These are phyloP conservation scores for Agriopis leucophaearia DNA, from an alignment of 2,888 invertebrate genomes.

Conservation along the genomic window DNA sequence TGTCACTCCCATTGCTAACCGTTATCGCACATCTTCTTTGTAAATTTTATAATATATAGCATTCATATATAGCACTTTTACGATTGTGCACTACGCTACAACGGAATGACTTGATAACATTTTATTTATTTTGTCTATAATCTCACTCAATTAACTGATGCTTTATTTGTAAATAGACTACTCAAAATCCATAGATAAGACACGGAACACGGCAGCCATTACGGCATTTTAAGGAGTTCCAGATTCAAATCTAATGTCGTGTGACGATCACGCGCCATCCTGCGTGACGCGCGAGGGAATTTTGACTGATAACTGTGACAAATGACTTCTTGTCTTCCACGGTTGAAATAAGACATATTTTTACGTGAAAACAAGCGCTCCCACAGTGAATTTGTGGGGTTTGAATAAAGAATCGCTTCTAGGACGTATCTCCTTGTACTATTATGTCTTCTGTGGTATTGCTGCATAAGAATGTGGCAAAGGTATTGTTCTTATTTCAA, in stretches of 20 bases:
- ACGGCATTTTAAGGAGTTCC: slow-evolving; percentile 76
- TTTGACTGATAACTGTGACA: slow-evolving; percentile 48
- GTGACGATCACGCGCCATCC: slow-evolving; percentile 73
- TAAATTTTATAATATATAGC: no score
- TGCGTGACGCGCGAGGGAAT: slow-evolving; percentile 62
- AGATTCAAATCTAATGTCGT: slow-evolving; percentile 80
- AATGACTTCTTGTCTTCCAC: slow-evolving; percentile 39
- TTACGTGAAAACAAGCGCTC: slow-evolving; percentile 48
- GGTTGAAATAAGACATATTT: background rate
- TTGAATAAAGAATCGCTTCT: slow-evolving; percentile 29
- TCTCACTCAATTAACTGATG: background rate
- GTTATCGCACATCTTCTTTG: no score
- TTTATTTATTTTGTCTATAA: background rate
- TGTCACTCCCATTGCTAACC: no score
- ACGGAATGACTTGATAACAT: no score
- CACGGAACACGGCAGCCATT: slow-evolving; percentile 66
- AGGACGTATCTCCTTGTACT: background rate
- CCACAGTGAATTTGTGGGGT: slow-evolving; percentile 53
- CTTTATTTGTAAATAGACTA: slow-evolving; percentile 4
- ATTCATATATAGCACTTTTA: no score
- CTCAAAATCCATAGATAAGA: slow-evolving; percentile 46
- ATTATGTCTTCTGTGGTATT: background rate
- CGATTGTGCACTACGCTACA: no score
- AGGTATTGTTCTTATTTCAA: slow-evolving; percentile 20
- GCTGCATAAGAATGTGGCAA: slow-evolving; percentile 18